A percentile compares a stretch with the other conserved stretches of the same genome.
These are phyloP conservation scores for Aethes cnicana DNA, from an alignment of 2,888 invertebrate genomes.

Conservation along the genomic window DNA sequence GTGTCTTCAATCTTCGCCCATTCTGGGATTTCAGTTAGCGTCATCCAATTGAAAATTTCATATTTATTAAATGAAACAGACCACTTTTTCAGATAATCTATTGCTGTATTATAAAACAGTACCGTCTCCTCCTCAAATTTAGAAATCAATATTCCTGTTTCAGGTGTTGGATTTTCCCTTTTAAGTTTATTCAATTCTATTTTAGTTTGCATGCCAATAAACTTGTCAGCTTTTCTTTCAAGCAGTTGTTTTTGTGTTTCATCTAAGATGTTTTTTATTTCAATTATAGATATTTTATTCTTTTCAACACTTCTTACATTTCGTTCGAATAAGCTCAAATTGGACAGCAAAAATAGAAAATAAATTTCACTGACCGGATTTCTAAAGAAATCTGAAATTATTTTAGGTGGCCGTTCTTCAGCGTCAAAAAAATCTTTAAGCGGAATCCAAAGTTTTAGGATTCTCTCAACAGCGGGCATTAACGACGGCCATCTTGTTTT, in stretches of 20 bases:
- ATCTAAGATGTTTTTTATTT: slow-evolving; percentile 7
- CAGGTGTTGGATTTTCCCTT: slow-evolving; percentile 10
- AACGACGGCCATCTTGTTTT: slow-evolving; percentile 14
- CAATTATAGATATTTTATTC: slow-evolving; percentile 3
- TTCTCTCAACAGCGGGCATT: not conserved
- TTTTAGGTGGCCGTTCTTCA: slow-evolving; percentile 6
- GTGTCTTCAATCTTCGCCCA: slow-evolving; percentile 9
- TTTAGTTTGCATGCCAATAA: slow-evolving; percentile 23
- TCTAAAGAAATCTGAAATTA: slow-evolving; percentile 10
- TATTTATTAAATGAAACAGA: slow-evolving; percentile 14
- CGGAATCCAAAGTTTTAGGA: slow-evolving; percentile 6
- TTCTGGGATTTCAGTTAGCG: slow-evolving; percentile 10
- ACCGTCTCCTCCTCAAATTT: slow-evolving; percentile 8
- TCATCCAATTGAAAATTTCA: slow-evolving; percentile 14
- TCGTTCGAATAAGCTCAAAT: slow-evolving; percentile 17
- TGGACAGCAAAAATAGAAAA: slow-evolving; percentile 20
- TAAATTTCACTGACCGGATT: slow-evolving; percentile 24
- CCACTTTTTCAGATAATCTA: slow-evolving; percentile 14
- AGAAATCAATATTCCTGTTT: slow-evolving; percentile 9
- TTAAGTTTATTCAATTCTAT: slow-evolving; percentile 6
- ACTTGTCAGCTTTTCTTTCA: slow-evolving; percentile 23
- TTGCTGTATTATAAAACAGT: slow-evolving; percentile 10
- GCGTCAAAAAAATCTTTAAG: slow-evolving; percentile 17
- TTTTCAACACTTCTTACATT: slow-evolving; percentile 17
- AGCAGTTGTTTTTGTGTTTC: slow-evolving; percentile 24